Conservation (phyloP, 1,140 invertebrate species). For the Helicoverpa armigera region DNA sequence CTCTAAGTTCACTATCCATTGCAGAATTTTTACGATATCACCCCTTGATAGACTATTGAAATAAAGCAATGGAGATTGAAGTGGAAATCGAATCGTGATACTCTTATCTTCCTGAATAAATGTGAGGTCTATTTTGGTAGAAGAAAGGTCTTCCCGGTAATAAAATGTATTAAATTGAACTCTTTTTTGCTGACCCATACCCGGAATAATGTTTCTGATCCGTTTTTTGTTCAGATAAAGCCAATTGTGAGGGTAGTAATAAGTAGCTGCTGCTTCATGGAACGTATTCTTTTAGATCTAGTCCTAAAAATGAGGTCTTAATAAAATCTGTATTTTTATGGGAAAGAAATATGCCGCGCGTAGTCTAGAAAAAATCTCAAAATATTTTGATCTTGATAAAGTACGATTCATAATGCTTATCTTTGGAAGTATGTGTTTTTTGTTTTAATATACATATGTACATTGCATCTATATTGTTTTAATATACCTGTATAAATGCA, state of each 20-base stretch:
- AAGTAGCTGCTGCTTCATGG: conserved; percentile 7
- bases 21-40: conserved; percentile 24
- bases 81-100: conserved; percentile 22
- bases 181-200: conserved; percentile 44
- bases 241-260: conserved; percentile 14
- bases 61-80: conserved; percentile 34
- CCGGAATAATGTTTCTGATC: conserved; percentile 38
- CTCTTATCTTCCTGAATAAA: conserved; percentile 27
- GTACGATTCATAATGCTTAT: too few relatives aligned
- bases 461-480: not conserved
- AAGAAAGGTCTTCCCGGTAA: conserved; percentile 33
- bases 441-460: too few relatives aligned
- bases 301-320: not conserved
- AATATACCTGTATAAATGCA: not conserved
- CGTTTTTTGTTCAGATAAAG: conserved; percentile 32
- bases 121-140: conserved; percentile 39
- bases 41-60: conserved; percentile 35
- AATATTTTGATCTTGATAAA: too few relatives aligned
- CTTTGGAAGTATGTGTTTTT: too few relatives aligned
- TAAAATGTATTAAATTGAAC: conserved; percentile 48
- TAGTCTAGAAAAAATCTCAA: too few relatives aligned
- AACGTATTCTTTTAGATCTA: conserved; percentile 1
- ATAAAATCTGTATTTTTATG: not conserved
- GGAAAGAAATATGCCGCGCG: too few relatives aligned
- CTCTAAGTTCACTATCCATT: conserved; percentile 23